Base-by-base conservation (phyloP, 2,888 invertebrate species). In the Odontothrips loti region DNA sequence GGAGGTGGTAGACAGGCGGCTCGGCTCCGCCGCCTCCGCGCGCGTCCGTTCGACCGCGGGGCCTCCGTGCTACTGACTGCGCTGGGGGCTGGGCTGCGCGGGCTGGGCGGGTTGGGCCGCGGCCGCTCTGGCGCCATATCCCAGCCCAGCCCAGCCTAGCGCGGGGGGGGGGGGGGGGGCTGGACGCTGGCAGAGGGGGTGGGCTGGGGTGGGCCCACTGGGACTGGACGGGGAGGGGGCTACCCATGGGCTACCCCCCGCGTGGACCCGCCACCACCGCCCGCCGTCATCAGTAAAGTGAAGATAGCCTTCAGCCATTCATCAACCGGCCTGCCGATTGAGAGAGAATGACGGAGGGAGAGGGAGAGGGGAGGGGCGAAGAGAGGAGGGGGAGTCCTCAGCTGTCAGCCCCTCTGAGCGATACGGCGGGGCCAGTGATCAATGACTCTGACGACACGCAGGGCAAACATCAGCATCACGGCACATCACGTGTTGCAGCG, bases 11-110 rank as follows among this genome's bases (percentile, higher is more conserved):
- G 34, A 43, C 3, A 6, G 34, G 34, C 34, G 34, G 34, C 34
- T 43, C 34, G 34, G 34, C 34, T 43, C 34, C 6, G 68, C 23
- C 34, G 34, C 3, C 34, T 43, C 34, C 6, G 68, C 23, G 68
- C 68, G 27, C 68, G 68, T 75, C 27, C 27, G 68, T 23, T 23
- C 68, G 68, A 75, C 68, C 68, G 4, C 68, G 68, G 68, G 68
- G 68, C 68, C 68, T 27, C 23, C 68, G 68, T 23, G 68, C 68
- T 75, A 75, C 68, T 75, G 68, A 58, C 58, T 58, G 58, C 58
- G 15, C 58, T 20, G 58, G 51, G 15, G 51, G 51, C 20, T 2
- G 20, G 58, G 34, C 34, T 2, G 79, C 0, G 47, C 20, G 34
- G 79, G 58, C n/a, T 6, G 51, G 51, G 6, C 2, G 51, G 15